Evolutionary conservation across 1,140 invertebrate genomes (phyloP).

Genomic region (Ylistrum balloti): DNA sequence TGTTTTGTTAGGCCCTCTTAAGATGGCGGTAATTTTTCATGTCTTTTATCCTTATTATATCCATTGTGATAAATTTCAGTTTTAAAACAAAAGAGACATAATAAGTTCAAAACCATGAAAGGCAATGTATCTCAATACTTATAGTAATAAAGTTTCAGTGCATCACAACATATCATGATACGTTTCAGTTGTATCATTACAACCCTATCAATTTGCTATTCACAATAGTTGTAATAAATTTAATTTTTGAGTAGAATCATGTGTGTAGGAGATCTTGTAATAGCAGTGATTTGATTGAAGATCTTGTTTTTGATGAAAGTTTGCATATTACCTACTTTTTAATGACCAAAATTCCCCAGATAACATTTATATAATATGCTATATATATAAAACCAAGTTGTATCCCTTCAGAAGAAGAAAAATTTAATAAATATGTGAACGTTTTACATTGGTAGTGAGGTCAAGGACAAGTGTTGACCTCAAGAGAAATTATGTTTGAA

Average conservation of each 20-base stretch:
- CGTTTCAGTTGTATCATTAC: too few relatives aligned
- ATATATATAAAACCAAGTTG: background rate
- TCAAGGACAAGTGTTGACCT: background rate
- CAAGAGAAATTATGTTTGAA: background rate
- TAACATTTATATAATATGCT: background rate
- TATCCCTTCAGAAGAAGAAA: conserved; percentile 6
- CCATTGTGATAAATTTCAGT: too few relatives aligned
- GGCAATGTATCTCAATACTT: too few relatives aligned
- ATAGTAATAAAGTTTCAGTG: too few relatives aligned
- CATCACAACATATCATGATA: too few relatives aligned
- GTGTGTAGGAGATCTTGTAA: background rate
- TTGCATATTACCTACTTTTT: background rate
- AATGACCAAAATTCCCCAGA: background rate
- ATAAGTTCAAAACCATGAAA: too few relatives aligned
- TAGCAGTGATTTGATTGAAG: background rate
- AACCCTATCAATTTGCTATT: too few relatives aligned
- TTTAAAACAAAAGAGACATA: too few relatives aligned
- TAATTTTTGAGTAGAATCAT: background rate
- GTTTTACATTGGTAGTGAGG: background rate
- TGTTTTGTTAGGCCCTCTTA: too few relatives aligned
- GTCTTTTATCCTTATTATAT: too few relatives aligned
- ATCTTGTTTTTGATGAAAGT: background rate
- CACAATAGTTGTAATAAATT: too few relatives aligned
- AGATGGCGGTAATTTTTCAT: too few relatives aligned
- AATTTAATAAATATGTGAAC: conserved; percentile 20